Evolutionary conservation across 2,888 invertebrate genomes (phyloP).

Genomic region (Drosophila vallismaia): DNA sequence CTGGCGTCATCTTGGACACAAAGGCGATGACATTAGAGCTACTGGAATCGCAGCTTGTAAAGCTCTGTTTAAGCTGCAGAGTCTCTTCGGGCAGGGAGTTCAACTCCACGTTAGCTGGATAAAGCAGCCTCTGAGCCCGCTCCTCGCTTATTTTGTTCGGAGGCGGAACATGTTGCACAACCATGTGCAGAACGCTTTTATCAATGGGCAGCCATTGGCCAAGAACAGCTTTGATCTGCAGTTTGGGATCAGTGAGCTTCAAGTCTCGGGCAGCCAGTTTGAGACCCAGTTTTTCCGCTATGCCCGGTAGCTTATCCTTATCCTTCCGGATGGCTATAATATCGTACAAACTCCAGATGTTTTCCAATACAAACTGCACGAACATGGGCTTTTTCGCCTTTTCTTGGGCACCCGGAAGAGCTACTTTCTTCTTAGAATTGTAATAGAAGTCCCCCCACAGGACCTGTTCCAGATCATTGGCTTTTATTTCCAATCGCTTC

Average conservation of each 20-base stretch:
- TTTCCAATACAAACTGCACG: constrained; percentile 95
- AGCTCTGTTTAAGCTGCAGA: constrained; percentile 88
- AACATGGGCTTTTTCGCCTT: constrained; percentile 97
- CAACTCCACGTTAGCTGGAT: constrained; percentile 88
- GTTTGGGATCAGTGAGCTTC: constrained; percentile 90
- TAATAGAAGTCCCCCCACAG: constrained; percentile 98
- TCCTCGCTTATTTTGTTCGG: constrained; percentile 90
- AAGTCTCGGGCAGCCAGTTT: constrained; percentile 91
- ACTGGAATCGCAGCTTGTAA: constrained; percentile 89
- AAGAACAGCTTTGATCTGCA: constrained; percentile 92
- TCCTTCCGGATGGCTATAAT: constrained; percentile 90
- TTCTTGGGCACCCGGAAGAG: constrained; percentile 94
- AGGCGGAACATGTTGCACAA: constrained; percentile 91
- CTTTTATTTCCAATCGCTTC: constrained; percentile 86
- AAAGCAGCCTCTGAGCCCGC: constrained; percentile 93
- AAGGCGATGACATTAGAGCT: constrained; percentile 86
- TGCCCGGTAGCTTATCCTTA: constrained; percentile 87
- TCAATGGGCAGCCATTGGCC: constrained; percentile 96
- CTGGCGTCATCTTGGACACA: constrained; percentile 90
- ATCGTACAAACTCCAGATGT: constrained; percentile 95
- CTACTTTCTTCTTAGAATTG: constrained; percentile 92
- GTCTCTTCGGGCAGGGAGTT: constrained; percentile 88
- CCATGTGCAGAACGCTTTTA: constrained; percentile 91
- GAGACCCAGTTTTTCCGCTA: constrained; percentile 91
- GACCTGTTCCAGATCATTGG: constrained; percentile 89